These are phyloP conservation scores for Pasiphila rectangulata DNA, from an alignment of 2,888 invertebrate genomes.

Conservation along the genomic window DNA sequence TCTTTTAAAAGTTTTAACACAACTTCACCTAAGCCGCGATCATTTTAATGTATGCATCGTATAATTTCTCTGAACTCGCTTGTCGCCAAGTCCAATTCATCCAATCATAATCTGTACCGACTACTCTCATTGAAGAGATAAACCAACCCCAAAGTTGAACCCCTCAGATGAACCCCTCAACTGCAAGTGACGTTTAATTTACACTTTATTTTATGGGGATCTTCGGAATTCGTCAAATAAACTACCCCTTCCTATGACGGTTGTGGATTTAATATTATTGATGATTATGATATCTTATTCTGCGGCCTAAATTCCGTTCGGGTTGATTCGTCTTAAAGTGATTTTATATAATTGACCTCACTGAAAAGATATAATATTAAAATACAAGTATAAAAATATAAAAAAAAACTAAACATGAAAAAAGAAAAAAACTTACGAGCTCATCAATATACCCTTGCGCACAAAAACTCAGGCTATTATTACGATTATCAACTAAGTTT, in stretches of 20 bases:
- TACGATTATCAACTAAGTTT: no score
- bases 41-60: no score
- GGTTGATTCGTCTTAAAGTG: conserved; percentile 9
- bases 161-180: conserved; percentile 34
- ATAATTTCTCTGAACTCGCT: not conserved
- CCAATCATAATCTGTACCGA: not conserved
- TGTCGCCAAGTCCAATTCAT: not conserved
- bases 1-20: no score
- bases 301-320: conserved; percentile 5
- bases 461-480: no score
- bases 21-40: no score
- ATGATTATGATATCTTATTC: conserved; percentile 31
- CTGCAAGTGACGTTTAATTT: conserved; percentile 54
- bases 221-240: conserved; percentile 33
- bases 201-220: conserved; percentile 43
- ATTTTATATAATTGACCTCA: not conserved
- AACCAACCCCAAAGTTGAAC: not conserved
- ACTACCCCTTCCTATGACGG: conserved; percentile 19
- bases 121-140: not conserved
- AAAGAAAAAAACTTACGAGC: no score
- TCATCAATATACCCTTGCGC: no score
- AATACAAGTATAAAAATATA: no score
- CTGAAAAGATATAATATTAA: no score
- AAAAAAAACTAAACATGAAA: no score
- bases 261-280: conserved; percentile 30